Evolutionary conservation across 2,888 invertebrate species (phyloP).

Genomic region (Orthonevra nobilis): DNA sequence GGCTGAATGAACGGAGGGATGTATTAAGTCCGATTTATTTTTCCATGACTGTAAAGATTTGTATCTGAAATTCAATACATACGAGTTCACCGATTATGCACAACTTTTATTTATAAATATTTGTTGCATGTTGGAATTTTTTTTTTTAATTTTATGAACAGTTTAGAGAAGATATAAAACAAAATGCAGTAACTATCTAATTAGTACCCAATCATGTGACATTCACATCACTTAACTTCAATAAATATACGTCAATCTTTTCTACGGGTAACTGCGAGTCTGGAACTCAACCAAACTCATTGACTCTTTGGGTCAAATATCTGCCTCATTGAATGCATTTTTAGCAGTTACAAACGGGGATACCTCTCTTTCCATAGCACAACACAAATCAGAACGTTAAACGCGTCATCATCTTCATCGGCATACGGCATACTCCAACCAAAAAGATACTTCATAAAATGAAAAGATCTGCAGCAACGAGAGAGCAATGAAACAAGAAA

Average conservation of each 20-base stretch:
- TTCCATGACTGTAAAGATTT: conserved; percentile 48
- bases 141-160: neutral
- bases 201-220: conserved; percentile 64
- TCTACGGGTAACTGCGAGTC: conserved; percentile 35
- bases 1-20: conserved; percentile 6
- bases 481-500: neutral
- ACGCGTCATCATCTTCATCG: conserved; percentile 10
- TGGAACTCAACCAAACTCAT: conserved; percentile 61
- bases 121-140: neutral
- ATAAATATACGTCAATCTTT: conserved; percentile 64
- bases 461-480: neutral
- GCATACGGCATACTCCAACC: conserved; percentile 1
- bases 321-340: conserved; percentile 57
- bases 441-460: conserved; percentile 3
- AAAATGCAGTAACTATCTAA: conserved; percentile 61
- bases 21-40: conserved; percentile 61
- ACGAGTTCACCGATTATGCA: too few relatives aligned
- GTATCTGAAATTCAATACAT: conserved; percentile 44
- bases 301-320: conserved; percentile 65
- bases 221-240: conserved; percentile 69
- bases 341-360: conserved; percentile 34
- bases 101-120: too few relatives aligned
- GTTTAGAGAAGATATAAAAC: conserved; percentile 34
- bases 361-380: neutral
- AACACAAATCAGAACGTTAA: conserved; percentile 29